Evolutionary conservation across 2,113 vertebrate genomes (phyloP), one percentile per base, ranked within the genome.

Genomic region (Labrus mixtus): DNA sequence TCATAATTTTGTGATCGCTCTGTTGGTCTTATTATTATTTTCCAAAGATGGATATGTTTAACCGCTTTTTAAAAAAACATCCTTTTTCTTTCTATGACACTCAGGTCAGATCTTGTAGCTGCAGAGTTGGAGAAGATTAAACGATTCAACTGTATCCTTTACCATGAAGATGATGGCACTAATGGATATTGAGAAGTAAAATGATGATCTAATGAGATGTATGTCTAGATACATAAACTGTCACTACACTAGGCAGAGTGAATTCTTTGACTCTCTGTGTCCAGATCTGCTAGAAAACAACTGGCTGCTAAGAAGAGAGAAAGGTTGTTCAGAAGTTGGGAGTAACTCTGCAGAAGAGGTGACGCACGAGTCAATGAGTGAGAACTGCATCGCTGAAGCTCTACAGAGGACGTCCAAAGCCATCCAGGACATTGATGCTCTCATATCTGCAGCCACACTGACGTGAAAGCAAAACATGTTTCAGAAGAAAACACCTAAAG

Each of bases 121-220:
- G 89, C 88, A 68, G 94, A 95, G 37, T 87, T 95, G 78, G 89
- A 93, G 68, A 95, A 95, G 78, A 95, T 95, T 63, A 88, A 89
- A 76, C 83, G 91, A 46, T 94, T 94, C 56, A 94, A 90, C 69
- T 93, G 94, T 95, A 95, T 95, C 94, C 89, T 93, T 91, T 7
- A 75, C 29, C 39, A 23, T 3, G 58, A 9, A 6, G 15, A 16
- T 63, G 11, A 23, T 2, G 3, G 12, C 22, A 20, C 15, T 45
- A 51, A 6, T 1, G 10, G 13, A 19, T 53, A 48, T 56, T 10
- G 12, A 17, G 13, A 36, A 58, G 8, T 23, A 17, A 12, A 12
- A 11, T 10, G 8, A 54, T 11, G 23, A 57, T 57, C 29, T 33
- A 6, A 6, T 23, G 54, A 6, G 10, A 1, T 20, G n/a, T 54